Conservation (phyloP, 2,113 vertebrate genomes). For the Lonchura striata region DNA sequence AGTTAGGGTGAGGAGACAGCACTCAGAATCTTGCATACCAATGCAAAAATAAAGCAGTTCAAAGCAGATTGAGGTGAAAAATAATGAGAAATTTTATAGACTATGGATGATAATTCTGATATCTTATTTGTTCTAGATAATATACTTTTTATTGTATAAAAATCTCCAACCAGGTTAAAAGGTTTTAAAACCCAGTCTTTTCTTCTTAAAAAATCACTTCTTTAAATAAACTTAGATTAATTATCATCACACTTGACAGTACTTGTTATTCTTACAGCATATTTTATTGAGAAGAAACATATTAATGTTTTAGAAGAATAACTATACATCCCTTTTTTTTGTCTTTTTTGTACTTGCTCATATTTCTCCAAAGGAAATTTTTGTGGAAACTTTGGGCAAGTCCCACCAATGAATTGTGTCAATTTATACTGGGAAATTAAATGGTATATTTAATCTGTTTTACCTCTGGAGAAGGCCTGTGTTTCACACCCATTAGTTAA, state of each 20-base stretch:
- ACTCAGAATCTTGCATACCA: background rate
- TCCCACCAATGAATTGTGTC: background rate
- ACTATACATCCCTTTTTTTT: background rate
- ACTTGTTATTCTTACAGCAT: background rate
- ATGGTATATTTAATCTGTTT: background rate
- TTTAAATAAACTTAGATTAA: background rate
- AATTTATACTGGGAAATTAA: background rate
- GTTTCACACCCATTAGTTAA: conserved; percentile 12
- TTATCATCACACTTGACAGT: background rate
- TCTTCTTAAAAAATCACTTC: background rate
- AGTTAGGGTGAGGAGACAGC: background rate
- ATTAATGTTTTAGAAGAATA: background rate
- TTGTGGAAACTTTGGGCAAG: background rate
- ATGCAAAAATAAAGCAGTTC: background rate
- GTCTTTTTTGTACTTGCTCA: background rate
- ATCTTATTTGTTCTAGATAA: conserved; percentile 2
- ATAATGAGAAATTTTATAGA: background rate
- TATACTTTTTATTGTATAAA: background rate
- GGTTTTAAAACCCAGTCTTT: background rate
- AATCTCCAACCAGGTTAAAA: background rate
- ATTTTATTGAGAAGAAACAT: background rate
- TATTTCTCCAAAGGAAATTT: background rate
- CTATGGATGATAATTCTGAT: background rate
- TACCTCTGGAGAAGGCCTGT: background rate
- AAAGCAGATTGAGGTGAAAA: background rate